Conservation (phyloP, 2,888 invertebrate genomes). For the Ophion slaviceki region DNA sequence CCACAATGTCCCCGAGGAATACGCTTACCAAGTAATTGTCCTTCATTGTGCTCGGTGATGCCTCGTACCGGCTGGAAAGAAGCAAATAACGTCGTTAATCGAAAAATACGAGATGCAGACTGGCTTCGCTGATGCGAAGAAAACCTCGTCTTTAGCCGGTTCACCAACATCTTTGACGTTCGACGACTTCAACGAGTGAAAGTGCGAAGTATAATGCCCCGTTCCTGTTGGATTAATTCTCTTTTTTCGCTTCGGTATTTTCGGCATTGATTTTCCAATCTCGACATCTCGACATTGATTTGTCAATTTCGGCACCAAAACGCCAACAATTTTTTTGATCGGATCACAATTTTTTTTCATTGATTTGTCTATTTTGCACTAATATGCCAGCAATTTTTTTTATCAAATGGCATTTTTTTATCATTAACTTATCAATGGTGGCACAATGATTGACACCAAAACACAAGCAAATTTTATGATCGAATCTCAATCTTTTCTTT, state of each 20-base stretch:
- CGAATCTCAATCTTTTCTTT: not conserved
- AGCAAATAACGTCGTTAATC: conserved; percentile 50
- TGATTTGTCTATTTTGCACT: not conserved
- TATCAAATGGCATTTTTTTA: not conserved
- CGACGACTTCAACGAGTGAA: conserved; percentile 7
- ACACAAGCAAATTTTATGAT: not conserved
- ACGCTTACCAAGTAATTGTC: conserved; percentile 94
- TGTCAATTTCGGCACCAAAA: not conserved
- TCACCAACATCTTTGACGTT: not conserved
- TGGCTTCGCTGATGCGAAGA: not conserved
- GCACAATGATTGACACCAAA: not conserved
- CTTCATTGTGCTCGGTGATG: conserved; percentile 87
- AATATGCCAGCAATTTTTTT: not conserved
- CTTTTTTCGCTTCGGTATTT: not conserved
- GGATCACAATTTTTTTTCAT: not conserved
- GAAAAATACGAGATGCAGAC: conserved; percentile 32
- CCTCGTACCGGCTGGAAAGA: conserved; percentile 89
- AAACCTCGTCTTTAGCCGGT: conserved; percentile 26
- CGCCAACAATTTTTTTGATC: not conserved
- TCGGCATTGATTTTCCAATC: not conserved
- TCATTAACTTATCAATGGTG: not conserved
- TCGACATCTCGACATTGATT: not conserved
- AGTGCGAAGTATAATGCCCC: conserved; percentile 15
- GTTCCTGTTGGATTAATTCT: not conserved
- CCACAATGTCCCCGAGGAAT: conserved; percentile 93